phyloP scores from a whole-genome alignment of 2,113 vertebrate genomes.

The Antigone vipio region DNA sequence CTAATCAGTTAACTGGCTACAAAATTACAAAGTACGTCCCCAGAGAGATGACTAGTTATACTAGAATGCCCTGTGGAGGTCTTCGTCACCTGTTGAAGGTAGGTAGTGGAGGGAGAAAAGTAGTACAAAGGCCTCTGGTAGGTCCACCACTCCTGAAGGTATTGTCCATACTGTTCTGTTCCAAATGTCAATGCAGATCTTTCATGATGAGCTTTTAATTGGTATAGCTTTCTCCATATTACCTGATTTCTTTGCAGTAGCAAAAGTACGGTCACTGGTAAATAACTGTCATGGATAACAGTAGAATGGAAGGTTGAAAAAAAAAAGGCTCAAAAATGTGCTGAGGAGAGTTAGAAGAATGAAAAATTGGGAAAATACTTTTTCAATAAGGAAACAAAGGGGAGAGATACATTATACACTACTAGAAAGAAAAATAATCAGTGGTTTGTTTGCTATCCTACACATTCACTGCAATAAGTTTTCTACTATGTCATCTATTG shows the following conservation, averaged over 20 bases:
- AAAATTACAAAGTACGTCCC: not conserved
- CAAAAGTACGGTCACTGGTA: not conserved
- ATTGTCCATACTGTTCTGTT: not conserved
- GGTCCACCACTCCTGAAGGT: not conserved
- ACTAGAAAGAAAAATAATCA: not conserved
- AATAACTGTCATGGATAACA: not conserved
- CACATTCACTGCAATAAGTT: not conserved
- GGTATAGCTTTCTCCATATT: not conserved
- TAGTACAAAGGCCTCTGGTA: not conserved
- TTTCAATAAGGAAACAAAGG: not conserved
- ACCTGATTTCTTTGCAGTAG: not conserved
- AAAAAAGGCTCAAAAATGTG: not conserved
- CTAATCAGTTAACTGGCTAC: not conserved
- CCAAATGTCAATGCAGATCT: not conserved
- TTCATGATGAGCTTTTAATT: not conserved
- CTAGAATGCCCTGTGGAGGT: not conserved
- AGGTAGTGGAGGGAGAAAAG: not conserved
- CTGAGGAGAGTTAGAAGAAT: not conserved
- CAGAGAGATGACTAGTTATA: not conserved
- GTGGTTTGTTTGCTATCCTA: not conserved
- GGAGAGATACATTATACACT: not conserved
- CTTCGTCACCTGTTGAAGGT: not conserved
- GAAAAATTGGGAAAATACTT: not conserved
- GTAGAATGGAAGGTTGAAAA: not conserved
- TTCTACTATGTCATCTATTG: not conserved